These are phyloP conservation scores for Pteropus rufus DNA, from an alignment of 2,797 vertebrate species.

Conservation along the genomic window DNA sequence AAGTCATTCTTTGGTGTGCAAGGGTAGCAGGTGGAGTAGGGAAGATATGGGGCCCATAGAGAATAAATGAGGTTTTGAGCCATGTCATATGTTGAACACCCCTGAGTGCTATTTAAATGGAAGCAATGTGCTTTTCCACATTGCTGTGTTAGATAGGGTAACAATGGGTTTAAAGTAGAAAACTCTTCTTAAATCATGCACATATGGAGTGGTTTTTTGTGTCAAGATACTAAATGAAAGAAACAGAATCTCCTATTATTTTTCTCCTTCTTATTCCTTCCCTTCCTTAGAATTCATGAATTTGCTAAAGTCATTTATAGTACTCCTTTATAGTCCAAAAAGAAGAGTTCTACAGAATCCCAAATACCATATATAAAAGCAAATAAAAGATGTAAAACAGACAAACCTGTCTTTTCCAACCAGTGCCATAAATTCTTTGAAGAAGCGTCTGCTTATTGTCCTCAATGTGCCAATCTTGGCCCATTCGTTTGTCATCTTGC, in stretches of 20 bases:
- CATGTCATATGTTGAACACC: not conserved
- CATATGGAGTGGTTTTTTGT: constrained; percentile 31
- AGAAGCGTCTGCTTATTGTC: constrained; percentile 65
- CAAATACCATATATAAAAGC: constrained; percentile 34
- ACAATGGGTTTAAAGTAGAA: constrained; percentile 25
- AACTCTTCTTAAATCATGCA: constrained; percentile 29
- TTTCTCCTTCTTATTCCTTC: not conserved
- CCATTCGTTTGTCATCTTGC: constrained; percentile 62
- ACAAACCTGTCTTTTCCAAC: constrained; percentile 64
- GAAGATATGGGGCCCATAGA: rapidly evolving
- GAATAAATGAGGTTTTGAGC: not conserved
- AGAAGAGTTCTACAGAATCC: constrained; percentile 52
- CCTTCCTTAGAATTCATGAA: constrained; percentile 47
- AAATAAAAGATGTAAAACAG: constrained; percentile 73
- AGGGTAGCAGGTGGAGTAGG: not conserved
- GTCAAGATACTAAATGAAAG: constrained; percentile 45
- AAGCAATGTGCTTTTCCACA: not conserved
- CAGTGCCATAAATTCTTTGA: constrained; percentile 66
- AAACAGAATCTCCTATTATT: constrained; percentile 44
- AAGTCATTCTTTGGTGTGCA: not conserved
- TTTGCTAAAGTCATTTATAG: constrained; percentile 63
- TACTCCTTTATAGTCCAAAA: constrained; percentile 34
- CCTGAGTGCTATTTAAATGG: not conserved
- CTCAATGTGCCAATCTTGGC: constrained; percentile 69
- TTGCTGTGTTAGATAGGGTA: not conserved